These are phyloP conservation scores for Helicoverpa assulta DNA, from an alignment of 2,888 invertebrate species.

Conservation along the genomic window DNA sequence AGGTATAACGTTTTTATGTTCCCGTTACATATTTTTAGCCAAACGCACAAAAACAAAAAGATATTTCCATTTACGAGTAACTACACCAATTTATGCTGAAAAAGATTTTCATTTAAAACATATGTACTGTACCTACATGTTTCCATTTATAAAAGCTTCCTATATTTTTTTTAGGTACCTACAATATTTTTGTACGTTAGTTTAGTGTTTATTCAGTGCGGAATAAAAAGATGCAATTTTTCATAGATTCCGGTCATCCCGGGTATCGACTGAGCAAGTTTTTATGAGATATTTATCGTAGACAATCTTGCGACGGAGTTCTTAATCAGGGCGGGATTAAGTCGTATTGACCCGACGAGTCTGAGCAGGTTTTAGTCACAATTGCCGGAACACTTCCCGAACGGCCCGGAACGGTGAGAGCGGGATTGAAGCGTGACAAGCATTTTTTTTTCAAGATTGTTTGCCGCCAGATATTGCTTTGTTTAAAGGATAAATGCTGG, in stretches of 20 bases:
- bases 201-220: not conserved
- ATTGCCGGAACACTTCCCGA: constrained; percentile 41
- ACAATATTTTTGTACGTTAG: not conserved
- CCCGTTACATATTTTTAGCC: too few relatives aligned
- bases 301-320: constrained; percentile 48
- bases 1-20: not conserved
- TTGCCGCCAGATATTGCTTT: constrained; percentile 11
- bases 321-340: constrained; percentile 60
- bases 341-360: constrained; percentile 49
- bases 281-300: constrained; percentile 44
- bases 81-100: constrained; percentile 3
- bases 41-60: not conserved
- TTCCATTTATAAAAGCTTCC: constrained; percentile 2
- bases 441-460: constrained; percentile 28
- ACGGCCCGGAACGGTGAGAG: constrained; percentile 20
- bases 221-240: not conserved
- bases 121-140: not conserved
- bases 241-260: constrained; percentile 1
- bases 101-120: not conserved
- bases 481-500: not conserved
- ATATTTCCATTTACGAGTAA: constrained; percentile 2
- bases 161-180: not conserved
- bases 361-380: constrained; percentile 47
- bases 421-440: constrained; percentile 29
- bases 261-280: constrained; percentile 16